Evolutionary conservation across 2,888 invertebrate genomes (phyloP), one percentile per base, ranked within the genome.

Genomic region (Pammene fasciana): DNA sequence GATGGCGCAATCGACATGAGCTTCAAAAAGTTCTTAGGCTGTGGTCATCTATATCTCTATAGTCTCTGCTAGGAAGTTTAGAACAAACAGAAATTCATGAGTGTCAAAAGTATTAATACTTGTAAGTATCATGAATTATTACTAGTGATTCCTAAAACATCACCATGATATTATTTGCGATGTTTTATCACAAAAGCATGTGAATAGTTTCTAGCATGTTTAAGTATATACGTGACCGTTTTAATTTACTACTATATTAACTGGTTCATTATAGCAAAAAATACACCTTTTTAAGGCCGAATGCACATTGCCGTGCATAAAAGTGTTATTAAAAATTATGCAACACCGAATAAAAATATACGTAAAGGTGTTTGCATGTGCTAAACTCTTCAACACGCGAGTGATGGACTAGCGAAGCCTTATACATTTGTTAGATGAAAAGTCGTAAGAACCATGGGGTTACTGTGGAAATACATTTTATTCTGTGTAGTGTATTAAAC

Each of bases 341-440:
- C 66, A 67, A 48, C 48, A 8, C 14, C 18, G 38, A 43, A 48
- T 60, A 64, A 52, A 68, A 45, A 68, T 50, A 52, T 14, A 45
- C 67, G 11, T 52, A 14, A 64, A 34, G 38, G 67, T 34, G 36
- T 65, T 68, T 68, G 64, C 68, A 68, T 59, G 64, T 61, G 41
- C 61, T 62, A 11, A 65, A 68, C 57, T 68, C 57, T 68, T 59
- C 56, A 48, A 34, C 68, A 68, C 57, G 68, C 68, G 36, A 68
- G 45, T 60, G 60, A 67, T 36, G n/a, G 41, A 62, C 50, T 13
- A 57, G 56, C 62, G 61, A 50, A 59, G 57, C 45, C 57, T 26
- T 55, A 56, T 57, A 38, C 16, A 3, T 10, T 38, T 38, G 14
- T 14, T 46, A 26, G 1, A 5, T 11, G 9, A 41, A 45, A 62